These are phyloP conservation scores for Lepus oiostolus DNA, from an alignment of 2,797 vertebrate species.

Conservation along the genomic window DNA sequence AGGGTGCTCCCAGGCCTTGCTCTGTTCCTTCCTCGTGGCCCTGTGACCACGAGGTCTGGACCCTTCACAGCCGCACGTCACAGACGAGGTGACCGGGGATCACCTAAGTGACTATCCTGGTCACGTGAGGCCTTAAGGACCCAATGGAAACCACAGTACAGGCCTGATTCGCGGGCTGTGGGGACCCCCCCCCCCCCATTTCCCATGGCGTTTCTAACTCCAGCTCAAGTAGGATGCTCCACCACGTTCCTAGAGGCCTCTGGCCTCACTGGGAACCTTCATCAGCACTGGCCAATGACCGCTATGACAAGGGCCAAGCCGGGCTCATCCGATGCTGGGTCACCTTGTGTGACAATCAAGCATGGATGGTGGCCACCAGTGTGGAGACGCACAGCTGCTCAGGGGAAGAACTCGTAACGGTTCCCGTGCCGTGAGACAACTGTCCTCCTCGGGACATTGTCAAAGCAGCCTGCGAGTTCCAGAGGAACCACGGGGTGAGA, in stretches of 20 bases:
- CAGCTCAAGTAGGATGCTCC: not conserved
- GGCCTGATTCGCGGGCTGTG: not conserved
- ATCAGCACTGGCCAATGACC: not conserved
- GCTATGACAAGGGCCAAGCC: not conserved
- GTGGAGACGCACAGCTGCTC: not conserved
- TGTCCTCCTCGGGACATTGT: not conserved
- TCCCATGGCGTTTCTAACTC: not conserved
- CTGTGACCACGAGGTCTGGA: rapidly evolving
- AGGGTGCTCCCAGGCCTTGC: not conserved
- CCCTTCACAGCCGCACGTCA: not conserved
- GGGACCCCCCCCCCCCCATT: not conserved
- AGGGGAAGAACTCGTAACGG: not conserved
- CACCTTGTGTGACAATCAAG: not conserved
- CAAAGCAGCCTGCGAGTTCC: rapidly evolving
- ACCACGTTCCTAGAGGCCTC: not conserved
- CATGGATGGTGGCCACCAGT: not conserved
- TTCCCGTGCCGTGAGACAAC: not conserved
- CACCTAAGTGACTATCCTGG: not conserved
- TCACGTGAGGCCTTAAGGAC: not conserved
- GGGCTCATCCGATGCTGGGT: not conserved
- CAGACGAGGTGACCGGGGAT: not conserved
- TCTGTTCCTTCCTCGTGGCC: not conserved
- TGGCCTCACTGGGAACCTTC: not conserved
- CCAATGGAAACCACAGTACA: not conserved
- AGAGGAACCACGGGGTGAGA: rapidly evolving